Percentiles rank a stretch among this genome's conserved stretches.
Evolutionary conservation across 2,113 vertebrate species (phyloP).

Genomic region (Oncorhynchus tshawytscha): DNA sequence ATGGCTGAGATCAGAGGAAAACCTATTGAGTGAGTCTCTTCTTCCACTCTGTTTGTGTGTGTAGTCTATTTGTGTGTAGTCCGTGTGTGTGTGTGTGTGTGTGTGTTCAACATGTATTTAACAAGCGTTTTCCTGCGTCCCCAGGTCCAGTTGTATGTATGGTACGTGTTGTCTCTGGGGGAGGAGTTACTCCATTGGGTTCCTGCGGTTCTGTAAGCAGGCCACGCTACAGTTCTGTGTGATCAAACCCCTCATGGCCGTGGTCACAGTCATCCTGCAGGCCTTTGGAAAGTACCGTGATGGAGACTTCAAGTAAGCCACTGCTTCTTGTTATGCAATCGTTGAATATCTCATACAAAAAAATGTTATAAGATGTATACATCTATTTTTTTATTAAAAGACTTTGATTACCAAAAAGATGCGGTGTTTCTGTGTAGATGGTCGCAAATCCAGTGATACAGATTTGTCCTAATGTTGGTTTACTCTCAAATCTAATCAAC

Average conservation of each 20-base stretch:
- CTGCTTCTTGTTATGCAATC: background rate
- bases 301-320: conserved; percentile 93
- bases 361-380: background rate
- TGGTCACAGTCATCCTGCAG: conserved; percentile 90
- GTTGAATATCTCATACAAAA: background rate
- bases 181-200: conserved; percentile 93
- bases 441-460: too few relatives aligned
- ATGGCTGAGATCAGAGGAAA: conserved; percentile 95
- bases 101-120: background rate
- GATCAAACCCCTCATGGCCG: conserved; percentile 95
- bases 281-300: conserved; percentile 95
- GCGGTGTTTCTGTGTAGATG: too few relatives aligned
- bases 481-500: background rate
- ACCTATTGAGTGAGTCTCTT: conserved; percentile 80
- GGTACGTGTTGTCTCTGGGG: conserved; percentile 96
- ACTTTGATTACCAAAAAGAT: too few relatives aligned
- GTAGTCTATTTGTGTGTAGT: too few relatives aligned
- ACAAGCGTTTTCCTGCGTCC: background rate
- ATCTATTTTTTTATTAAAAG: too few relatives aligned
- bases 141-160: conserved; percentile 93
- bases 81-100: background rate
- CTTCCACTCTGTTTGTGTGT: background rate
- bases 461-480: too few relatives aligned
- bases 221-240: conserved; percentile 98
- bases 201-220: conserved; percentile 97